Evolutionary conservation across 2,797 vertebrate species (phyloP), one percentile per base, ranked within the genome.

Genomic region (Vireo griseus): DNA sequence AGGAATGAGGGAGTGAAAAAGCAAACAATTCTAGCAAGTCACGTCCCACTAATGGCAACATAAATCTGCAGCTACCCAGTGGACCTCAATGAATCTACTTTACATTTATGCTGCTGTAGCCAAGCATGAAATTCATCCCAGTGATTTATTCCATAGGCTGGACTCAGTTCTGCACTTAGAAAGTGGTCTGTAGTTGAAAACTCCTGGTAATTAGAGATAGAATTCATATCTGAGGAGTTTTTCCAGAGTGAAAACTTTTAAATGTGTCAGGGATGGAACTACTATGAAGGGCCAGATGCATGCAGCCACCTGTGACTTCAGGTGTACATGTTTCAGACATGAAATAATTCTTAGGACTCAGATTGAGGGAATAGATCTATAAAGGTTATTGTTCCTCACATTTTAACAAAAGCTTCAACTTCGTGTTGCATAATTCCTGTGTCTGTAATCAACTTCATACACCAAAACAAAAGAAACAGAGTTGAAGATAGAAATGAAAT

Each of bases 21-120:
- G 48, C n/a, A 95, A 94, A 95, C 35, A 68, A 80, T 91, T 88
- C 52, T 47, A 88, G 35, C 84, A 94, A 90, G 90, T 92, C 91
- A 86, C 21, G 5, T 83, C 75, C 83, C 42, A 72, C 61, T 94
- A 93, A 95, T 61, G 68, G 84, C 81, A 92, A 44, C 78, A 91
- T 96, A 96, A 96, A 95, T 95, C 81, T 92, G 61, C 35, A 77
- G 78, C 78, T 86, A 61, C 42, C 33, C 84, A 62, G 52, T 24
- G 78, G 68, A 86, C 61, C 90, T 89, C 91, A 83, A 55, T 88
- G 91, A 95, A 93, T 80, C 79, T 87, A 54, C 47, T 91, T 89
- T 85, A 83, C 68, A 72, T 92, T 94, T 91, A 83, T 5, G 14
- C 68, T 66, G 25, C 47, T 88, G 74, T 88, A 91, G 84, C 51